Evolutionary conservation across 2,888 invertebrate genomes (phyloP), one percentile per base, ranked within the genome.

Genomic region (Synanthedon andrenaeformis): DNA sequence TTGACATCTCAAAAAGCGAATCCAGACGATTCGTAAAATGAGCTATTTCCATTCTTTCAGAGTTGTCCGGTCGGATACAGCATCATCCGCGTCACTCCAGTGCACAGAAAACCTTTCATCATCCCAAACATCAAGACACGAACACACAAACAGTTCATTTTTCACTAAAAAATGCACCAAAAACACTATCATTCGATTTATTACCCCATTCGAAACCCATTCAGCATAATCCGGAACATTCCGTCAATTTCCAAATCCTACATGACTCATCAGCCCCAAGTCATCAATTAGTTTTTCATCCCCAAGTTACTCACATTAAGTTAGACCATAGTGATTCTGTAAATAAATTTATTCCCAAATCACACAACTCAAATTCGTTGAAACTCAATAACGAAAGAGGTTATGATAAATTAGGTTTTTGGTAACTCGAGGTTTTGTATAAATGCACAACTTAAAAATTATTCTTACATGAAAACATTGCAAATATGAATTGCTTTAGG

Each of bases 41-140:
- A 66, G 70, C 59, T 66, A 55, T 76, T 78, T 79, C 72, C 65
- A 58, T 66, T 73, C 68, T 82, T 82, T 72, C 81, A 82, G 81
- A 76, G 53, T 42, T 42, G 58, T 59, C 59, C 58, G 65, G 64
- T 61, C 61, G 68, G 57, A 61, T 59, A n/a, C 51, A 51, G 41
- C 51, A 62, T 52, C 62, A 56, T 48, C 59, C 62, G 50, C 58
- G 59, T 59, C 70, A 63, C 64, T 57, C 62, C 67, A 71, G 62
- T 60, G 65, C 62, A 63, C 64, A 62, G 19, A 62, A 56, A 67
- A 61, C 61, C 57, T 62, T 67, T 59, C 62, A 64, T 58, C 56
- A 58, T 56, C 57, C 62, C 57, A 60, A 55, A 53, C 66, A 66
- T 52, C 65, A 65, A 59, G 66, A 61, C 54, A 62, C 67, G 61